These are phyloP conservation scores for Myzus persicae DNA, from an alignment of 1,140 invertebrate genomes.

Conservation along the genomic window DNA sequence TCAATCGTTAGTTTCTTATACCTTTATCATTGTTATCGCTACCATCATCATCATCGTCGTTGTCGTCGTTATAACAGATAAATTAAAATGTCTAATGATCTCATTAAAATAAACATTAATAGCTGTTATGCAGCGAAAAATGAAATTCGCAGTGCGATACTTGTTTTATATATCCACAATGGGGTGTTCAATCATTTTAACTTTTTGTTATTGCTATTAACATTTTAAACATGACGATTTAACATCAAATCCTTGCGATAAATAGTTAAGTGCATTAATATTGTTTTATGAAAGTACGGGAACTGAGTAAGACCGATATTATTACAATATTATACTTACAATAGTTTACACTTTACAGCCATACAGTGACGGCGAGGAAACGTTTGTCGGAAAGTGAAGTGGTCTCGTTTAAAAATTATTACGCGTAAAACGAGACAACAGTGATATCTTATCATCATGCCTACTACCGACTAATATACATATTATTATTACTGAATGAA, in stretches of 20 bases:
- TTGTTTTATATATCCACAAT: not conserved
- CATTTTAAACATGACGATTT: not conserved
- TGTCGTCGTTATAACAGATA: not conserved
- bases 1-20: not conserved
- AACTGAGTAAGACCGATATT: not conserved
- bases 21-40: not conserved
- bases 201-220: not conserved
- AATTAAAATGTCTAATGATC: not conserved
- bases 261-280: not conserved
- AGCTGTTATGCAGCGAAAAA: not conserved
- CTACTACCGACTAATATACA: not conserved
- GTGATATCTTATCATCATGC: not conserved
- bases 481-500: not conserved
- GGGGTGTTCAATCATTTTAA: not conserved
- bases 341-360: not conserved
- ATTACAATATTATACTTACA: not conserved
- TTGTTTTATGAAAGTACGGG: not conserved
- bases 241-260: not conserved
- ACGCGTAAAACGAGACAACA: not conserved
- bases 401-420: not conserved
- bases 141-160: not conserved
- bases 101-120: not conserved
- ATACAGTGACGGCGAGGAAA: not conserved
- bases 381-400: not conserved
- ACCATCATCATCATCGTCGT: not conserved